Evolutionary conservation across 2,888 invertebrate genomes (phyloP), one percentile per base, ranked within the genome.

Genomic region (Lasioglossum vierecki): DNA sequence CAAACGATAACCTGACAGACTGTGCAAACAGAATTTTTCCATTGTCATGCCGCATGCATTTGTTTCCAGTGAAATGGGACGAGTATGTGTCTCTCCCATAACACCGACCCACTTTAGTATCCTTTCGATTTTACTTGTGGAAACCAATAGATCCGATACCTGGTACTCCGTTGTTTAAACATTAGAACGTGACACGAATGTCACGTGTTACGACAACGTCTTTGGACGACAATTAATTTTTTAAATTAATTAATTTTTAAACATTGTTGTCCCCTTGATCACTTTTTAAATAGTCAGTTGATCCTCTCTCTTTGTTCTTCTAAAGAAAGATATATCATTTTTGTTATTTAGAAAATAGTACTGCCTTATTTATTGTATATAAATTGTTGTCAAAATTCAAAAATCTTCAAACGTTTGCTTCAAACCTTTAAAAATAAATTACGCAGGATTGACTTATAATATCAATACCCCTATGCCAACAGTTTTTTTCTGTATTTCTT

Each of bases 1-100:
- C 81, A 73, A 79, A 73, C 63, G 85, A 78, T 85, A 80, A 75
- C 77, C 83, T 81, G 88, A 81, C 89, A 85, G 81, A 83, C 82
- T 90, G 89, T 80, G 89, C 81, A 90, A 90, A 90, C 79, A 88
- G 88, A 89, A 88, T 88, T 90, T 90, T 86, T 89, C 89, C 81
- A 90, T 84, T 88, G 91, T 81, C 76, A 70, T 57, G 46, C 70
- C 79, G 81, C 82, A 71, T 87, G 82, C 85, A 79, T 75, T 71
- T 35, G 74, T 70, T 80, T 80, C 76, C 63, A 72, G 53, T 70
- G 82, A 79, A 78, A 72, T 49, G 39, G 68, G 66, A 71, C 60
- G 80, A 73, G 82, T 83, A 46, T 70, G 73, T 86, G 80, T 79
- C 75, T 44, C 79, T 79, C 60, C 72, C 74, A 75, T 78, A 87